Base-by-base conservation (phyloP, 2,113 vertebrate species). In the Athene cunicularia region DNA sequence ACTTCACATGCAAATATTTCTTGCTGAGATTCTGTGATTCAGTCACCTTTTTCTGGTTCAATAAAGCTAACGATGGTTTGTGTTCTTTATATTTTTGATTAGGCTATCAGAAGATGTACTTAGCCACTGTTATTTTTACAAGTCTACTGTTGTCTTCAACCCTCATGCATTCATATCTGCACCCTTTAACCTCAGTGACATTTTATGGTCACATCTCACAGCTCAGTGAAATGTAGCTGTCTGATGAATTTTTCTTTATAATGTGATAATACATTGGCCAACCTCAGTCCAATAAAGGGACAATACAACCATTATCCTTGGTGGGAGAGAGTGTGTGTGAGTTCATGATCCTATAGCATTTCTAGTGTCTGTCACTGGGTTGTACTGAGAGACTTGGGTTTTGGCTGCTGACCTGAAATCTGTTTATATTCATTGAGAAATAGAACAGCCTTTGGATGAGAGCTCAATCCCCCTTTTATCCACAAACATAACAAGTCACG, bases 401-500 rank as follows among this genome's bases (percentile, higher is more conserved):
- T 16, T 67, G 66, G 22, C 32, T 88, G 30, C 37, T 80, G 59
- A 18, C 21, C 39, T 55, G 39, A 55, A 53, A 41, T 23, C 7
- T 79, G 17, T 45, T 79, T 18, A 41, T 55, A 67, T 27, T 88
- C 3, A 16, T 32, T 33, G 11, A 28, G 23, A 73, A 73, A 55
- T 21, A 59, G 9, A 74, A 26, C 11, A 60, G 21, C 7, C n/a
- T 67, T 72, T 73, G 39, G 59, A 49, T 3, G 4, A 55, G 6
- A 53, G 18, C 14, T 79, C 52, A 35, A 9, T 39, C 23, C 12
- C 8, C 7, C 45, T 39, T 43, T 77, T 47, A 23, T 35, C 52
- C 37, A 66, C 0, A 0, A 41, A 59, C 2, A 1, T 28, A 37
- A 16, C 18, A 70, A 52, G 22, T 16, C 8, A 39, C 8, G 33